A percentile compares a stretch with the other conserved stretches of the same genome.
These are phyloP conservation scores for Myrmecophaga tridactyla DNA, from an alignment of 2,113 vertebrate species.

Conservation along the genomic window DNA sequence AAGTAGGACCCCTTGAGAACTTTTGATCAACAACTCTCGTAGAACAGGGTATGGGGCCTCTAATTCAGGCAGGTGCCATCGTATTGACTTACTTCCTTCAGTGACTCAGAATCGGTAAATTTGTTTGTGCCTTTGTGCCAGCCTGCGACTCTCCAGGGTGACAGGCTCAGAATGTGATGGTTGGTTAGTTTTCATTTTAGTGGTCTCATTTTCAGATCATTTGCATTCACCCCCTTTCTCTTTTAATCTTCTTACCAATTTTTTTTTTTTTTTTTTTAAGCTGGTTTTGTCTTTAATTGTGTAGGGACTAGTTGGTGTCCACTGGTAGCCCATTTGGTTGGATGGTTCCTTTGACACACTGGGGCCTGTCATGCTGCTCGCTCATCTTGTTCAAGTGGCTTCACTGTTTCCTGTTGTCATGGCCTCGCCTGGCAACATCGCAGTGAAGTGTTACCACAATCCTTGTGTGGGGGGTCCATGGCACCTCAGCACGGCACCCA, in stretches of 20 bases:
- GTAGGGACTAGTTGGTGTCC: neutral
- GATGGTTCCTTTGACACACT: neutral
- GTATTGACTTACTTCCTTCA: neutral
- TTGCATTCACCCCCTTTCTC: neutral
- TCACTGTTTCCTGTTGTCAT: neutral
- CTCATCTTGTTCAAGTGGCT: neutral
- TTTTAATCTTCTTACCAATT: neutral
- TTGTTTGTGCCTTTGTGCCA: neutral
- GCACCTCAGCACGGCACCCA: neutral
- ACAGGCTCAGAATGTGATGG: fast-evolving
- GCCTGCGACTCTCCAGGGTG: neutral
- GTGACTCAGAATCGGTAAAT: neutral
- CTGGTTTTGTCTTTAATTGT: neutral
- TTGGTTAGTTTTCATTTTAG: neutral
- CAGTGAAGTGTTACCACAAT: fast-evolving
- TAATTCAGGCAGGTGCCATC: neutral
- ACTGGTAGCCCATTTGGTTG: neutral
- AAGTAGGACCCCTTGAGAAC: neutral
- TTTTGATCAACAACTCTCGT: neutral
- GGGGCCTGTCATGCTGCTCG: fast-evolving
- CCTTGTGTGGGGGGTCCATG: fast-evolving
- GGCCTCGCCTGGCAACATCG: neutral
- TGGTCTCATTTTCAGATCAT: neutral
- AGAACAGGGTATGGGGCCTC: neutral
- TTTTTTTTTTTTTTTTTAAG: neutral